Percentiles rank a stretch among this genome's conserved stretches.
Conservation (phyloP, 1,140 invertebrate species). For the Littorina saxatilis region DNA sequence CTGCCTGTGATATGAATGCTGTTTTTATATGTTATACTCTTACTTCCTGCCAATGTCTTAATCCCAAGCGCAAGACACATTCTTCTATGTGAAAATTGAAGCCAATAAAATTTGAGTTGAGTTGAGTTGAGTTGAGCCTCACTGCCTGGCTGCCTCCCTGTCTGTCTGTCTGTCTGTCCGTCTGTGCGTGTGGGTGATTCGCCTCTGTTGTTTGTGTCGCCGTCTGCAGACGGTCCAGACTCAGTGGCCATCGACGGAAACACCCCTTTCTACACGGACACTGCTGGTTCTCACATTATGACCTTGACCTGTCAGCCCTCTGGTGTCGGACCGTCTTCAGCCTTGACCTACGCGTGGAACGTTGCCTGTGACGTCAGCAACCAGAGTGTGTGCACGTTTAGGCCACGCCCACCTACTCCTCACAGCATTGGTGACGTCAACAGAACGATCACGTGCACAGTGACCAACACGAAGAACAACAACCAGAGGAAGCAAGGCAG, state of each 20-base stretch:
- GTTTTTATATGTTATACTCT: no score
- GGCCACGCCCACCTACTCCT: background rate
- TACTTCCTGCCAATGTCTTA: no score
- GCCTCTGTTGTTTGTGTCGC: background rate
- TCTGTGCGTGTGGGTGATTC: background rate
- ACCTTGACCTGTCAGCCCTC: background rate
- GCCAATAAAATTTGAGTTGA: no score
- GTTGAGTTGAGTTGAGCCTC: background rate
- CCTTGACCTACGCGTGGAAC: background rate
- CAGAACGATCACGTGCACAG: background rate
- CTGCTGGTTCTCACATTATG: background rate
- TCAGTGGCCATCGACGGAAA: background rate
- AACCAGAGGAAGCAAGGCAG: no score
- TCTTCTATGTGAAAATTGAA: no score
- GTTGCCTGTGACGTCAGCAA: background rate
- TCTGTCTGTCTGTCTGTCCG: no score
- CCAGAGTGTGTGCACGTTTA: background rate
- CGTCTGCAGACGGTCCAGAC: background rate
- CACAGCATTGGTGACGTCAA: no score
- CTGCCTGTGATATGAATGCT: background rate
- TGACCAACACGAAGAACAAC: no score
- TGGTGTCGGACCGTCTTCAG: background rate
- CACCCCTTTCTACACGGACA: constrained; percentile 3
- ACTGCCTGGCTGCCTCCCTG: background rate
- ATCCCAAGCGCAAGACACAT: no score